Evolutionary conservation across 1,140 invertebrate species (phyloP).

Genomic region (Ericerus pela): DNA sequence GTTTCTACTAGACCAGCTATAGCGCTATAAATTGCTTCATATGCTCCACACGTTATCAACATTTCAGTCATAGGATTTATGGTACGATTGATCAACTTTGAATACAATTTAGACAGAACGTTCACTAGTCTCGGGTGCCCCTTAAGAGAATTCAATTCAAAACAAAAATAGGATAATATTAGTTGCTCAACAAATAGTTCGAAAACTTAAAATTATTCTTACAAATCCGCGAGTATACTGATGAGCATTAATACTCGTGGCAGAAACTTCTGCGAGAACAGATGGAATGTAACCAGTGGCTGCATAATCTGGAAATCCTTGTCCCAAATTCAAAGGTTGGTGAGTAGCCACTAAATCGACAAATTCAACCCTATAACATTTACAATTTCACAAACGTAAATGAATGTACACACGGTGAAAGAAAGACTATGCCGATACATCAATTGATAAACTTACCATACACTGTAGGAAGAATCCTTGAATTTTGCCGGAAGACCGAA

Average conservation of each 20-base stretch:
- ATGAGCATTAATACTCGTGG: constrained; percentile 58
- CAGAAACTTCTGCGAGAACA: constrained; percentile 44
- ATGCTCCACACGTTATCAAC: constrained; percentile 79
- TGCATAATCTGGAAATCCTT: constrained; percentile 89
- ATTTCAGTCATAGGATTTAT: constrained; percentile 74
- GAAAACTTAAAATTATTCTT: constrained; percentile 35
- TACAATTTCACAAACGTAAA: background rate
- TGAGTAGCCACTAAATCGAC: constrained; percentile 69
- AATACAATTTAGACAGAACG: constrained; percentile 70
- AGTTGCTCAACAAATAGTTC: too few relatives aligned
- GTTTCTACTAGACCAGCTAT: constrained; percentile 70
- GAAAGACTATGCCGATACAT: background rate
- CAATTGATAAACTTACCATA: constrained; percentile 6
- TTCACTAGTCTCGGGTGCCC: constrained; percentile 82
- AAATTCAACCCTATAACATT: constrained; percentile 76
- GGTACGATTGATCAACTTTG: constrained; percentile 50
- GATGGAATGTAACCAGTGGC: constrained; percentile 64
- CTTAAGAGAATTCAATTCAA: constrained; percentile 36
- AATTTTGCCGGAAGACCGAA: constrained; percentile 18
- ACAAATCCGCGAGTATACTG: constrained; percentile 86
- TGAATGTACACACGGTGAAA: too few relatives aligned
- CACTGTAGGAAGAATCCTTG: constrained; percentile 12
- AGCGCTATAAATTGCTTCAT: constrained; percentile 73
- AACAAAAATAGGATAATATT: background rate
- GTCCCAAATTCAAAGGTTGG: constrained; percentile 88